phyloP scores from a whole-genome alignment of 2,888 invertebrate genomes.

The Hermaeophaga mercurialis region DNA sequence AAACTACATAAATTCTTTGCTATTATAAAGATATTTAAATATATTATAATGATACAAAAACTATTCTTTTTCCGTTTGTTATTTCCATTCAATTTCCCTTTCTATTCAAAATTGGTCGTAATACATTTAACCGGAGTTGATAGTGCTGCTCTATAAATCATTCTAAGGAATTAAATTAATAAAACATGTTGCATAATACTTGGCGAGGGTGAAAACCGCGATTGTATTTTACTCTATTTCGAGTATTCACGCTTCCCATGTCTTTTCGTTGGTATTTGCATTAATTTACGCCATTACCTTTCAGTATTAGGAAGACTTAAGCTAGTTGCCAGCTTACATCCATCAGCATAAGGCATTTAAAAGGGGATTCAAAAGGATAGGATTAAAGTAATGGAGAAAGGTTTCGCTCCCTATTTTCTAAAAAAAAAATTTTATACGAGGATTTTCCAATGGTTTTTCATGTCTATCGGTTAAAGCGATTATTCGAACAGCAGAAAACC shows the following conservation, averaged over 20 bases:
- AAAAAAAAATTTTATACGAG: slow-evolving; percentile 12
- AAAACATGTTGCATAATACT: slow-evolving; percentile 9
- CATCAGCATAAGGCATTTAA: slow-evolving; percentile 19
- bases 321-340: slow-evolving; percentile 19
- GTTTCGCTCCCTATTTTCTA: not conserved
- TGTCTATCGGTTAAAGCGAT: too few relatives aligned
- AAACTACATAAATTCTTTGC: too few relatives aligned
- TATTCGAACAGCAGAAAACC: too few relatives aligned
- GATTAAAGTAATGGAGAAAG: slow-evolving; percentile 21
- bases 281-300: slow-evolving; percentile 23
- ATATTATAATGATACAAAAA: too few relatives aligned
- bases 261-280: slow-evolving; percentile 18
- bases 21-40: too few relatives aligned
- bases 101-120: too few relatives aligned
- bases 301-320: slow-evolving; percentile 14
- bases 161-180: slow-evolving; percentile 1
- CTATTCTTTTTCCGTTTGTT: too few relatives aligned
- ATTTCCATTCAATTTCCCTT: too few relatives aligned
- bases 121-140: too few relatives aligned
- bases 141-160: too few relatives aligned
- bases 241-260: slow-evolving; percentile 10
- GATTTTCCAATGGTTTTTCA: too few relatives aligned
- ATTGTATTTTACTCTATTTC: not conserved
- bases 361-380: slow-evolving; percentile 1
- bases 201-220: not conserved